phyloP scores from a whole-genome alignment of 1,140 invertebrate species.

The Lepidurus packardi region DNA sequence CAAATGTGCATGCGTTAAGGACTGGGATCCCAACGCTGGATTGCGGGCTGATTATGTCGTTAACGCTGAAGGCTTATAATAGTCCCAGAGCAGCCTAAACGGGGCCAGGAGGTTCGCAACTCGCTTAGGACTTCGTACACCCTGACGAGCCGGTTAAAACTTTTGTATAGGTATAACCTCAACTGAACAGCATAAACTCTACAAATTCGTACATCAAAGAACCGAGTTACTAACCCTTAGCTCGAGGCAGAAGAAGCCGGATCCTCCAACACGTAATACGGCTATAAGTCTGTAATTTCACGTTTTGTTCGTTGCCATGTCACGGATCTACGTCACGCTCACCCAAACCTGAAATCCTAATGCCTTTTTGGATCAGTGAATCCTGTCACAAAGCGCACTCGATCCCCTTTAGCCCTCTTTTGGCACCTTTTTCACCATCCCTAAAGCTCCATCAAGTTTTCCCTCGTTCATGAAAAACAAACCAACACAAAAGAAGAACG shows the following conservation, averaged over 20 bases:
- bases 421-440: background rate
- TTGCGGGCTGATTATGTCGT: background rate
- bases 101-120: no score
- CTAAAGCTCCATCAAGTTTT: background rate
- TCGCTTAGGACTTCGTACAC: no score
- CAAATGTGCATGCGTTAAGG: background rate
- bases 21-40: background rate
- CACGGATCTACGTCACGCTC: conserved; percentile 27
- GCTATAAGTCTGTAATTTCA: background rate
- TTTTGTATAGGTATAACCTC: no score
- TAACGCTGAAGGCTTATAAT: background rate
- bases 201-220: no score
- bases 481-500: background rate
- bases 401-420: background rate
- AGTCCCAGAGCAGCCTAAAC: no score
- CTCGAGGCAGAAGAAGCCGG: background rate
- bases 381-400: background rate
- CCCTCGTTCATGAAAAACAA: background rate
- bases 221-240: no score
- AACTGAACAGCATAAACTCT: no score
- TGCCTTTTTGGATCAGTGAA: conserved; percentile 1
- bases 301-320: background rate
- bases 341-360: conserved; percentile 32
- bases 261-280: background rate
- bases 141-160: no score